Conservation (phyloP, 2,113 vertebrate species). For the Nipponia nippon region DNA sequence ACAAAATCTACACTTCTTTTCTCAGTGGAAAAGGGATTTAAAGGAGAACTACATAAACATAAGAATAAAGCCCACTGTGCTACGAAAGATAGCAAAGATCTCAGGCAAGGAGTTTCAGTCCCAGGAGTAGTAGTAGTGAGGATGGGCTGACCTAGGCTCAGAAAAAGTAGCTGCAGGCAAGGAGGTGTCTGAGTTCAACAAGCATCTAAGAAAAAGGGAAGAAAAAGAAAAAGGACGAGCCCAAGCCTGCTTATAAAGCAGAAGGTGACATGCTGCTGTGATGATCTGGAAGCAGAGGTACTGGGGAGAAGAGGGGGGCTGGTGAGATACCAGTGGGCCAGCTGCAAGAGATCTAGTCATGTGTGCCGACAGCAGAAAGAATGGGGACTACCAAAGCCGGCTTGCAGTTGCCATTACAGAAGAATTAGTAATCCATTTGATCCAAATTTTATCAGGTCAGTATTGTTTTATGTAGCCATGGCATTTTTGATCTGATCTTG, state of each 20-base stretch:
- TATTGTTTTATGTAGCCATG: neutral
- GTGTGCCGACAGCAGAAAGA: neutral
- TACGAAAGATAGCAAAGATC: neutral
- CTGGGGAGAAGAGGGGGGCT: fast-evolving
- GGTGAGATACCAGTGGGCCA: neutral
- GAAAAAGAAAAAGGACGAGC: neutral
- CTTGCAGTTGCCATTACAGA: neutral
- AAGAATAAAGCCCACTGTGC: neutral
- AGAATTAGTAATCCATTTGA: neutral
- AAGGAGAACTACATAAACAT: neutral
- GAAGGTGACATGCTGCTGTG: neutral
- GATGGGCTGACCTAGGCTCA: neutral
- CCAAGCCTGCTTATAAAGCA: neutral
- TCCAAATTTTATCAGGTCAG: neutral
- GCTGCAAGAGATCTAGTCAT: neutral
- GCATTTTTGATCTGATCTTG: neutral
- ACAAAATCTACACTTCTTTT: neutral
- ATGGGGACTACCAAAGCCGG: neutral
- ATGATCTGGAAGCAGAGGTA: neutral
- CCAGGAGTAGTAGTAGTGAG: neutral
- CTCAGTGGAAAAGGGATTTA: neutral
- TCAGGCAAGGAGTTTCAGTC: neutral
- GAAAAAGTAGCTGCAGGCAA: neutral
- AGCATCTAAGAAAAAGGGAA: neutral
- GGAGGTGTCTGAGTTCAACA: neutral